Evolutionary conservation across 2,113 vertebrate species (phyloP).

Genomic region (Microtus ochrogaster): DNA sequence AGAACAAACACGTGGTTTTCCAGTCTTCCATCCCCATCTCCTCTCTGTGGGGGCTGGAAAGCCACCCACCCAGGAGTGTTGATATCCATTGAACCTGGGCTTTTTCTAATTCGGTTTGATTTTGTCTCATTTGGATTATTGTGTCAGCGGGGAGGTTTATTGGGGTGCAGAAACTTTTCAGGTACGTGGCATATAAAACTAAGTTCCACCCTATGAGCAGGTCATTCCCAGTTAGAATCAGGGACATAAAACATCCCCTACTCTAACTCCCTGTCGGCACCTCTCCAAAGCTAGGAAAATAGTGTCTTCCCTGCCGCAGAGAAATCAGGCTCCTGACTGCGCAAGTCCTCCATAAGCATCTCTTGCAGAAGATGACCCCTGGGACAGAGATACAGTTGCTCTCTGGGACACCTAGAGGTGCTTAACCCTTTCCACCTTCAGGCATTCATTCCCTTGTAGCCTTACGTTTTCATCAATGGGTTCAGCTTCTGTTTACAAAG

Average conservation of each 20-base stretch:
- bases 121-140: no score
- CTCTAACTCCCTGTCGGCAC: neutral
- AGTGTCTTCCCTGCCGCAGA: neutral
- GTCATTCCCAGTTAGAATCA: neutral
- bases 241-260: neutral
- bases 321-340: neutral
- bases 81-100: no score
- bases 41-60: no score
- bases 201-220: neutral
- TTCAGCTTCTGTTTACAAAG: neutral
- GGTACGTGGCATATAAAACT: neutral
- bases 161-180: no score
- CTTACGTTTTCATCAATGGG: neutral
- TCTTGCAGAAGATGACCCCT: neutral
- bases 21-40: no score
- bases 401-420: neutral
- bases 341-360: neutral
- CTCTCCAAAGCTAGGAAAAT: neutral
- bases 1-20: no score
- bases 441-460: neutral
- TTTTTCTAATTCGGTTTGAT: no score
- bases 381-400: neutral
- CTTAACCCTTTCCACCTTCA: neutral
- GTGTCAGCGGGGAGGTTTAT: no score
- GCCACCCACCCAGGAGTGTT: no score